Percentiles rank a stretch among this genome's conserved stretches.
Evolutionary conservation across 2,113 vertebrate species (phyloP).

Genomic region (Hippocampus comes): DNA sequence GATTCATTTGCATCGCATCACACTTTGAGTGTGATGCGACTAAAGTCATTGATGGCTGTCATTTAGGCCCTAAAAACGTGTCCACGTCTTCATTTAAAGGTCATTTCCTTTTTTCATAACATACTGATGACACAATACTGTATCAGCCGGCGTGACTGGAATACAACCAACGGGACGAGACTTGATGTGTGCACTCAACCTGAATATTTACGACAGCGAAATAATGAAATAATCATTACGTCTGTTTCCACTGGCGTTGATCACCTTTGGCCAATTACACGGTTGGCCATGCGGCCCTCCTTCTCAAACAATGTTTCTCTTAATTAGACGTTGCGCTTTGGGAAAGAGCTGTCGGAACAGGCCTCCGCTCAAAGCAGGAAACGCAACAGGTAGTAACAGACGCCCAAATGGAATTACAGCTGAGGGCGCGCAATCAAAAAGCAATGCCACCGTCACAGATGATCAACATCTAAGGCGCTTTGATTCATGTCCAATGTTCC

Average conservation of each 20-base stretch:
- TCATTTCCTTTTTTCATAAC: background rate
- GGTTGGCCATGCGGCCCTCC: background rate
- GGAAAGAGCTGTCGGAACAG: conserved; percentile 32
- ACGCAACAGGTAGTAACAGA: conserved; percentile 58
- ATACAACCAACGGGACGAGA: background rate
- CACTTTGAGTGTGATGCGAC: background rate
- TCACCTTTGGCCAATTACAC: background rate
- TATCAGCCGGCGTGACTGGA: background rate
- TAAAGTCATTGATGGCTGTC: background rate
- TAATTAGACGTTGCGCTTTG: conserved; percentile 20
- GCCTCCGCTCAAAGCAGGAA: conserved; percentile 26
- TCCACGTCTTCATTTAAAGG: background rate
- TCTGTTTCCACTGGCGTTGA: background rate
- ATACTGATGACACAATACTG: background rate
- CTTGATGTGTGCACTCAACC: background rate
- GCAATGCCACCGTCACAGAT: conserved; percentile 9
- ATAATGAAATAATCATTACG: background rate
- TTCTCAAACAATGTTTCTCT: conserved; percentile 17
- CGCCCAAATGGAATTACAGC: conserved; percentile 28
- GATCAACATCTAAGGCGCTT: conserved; percentile 13
- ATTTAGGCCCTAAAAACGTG: background rate
- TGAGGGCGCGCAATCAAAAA: conserved; percentile 11
- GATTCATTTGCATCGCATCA: no score
- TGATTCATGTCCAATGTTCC: background rate
- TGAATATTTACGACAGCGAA: background rate